Percentiles rank a stretch among this genome's conserved stretches.
These are phyloP conservation scores for Noctuana brunneofusca DNA, from an alignment of 2,888 invertebrate genomes.

Conservation along the genomic window DNA sequence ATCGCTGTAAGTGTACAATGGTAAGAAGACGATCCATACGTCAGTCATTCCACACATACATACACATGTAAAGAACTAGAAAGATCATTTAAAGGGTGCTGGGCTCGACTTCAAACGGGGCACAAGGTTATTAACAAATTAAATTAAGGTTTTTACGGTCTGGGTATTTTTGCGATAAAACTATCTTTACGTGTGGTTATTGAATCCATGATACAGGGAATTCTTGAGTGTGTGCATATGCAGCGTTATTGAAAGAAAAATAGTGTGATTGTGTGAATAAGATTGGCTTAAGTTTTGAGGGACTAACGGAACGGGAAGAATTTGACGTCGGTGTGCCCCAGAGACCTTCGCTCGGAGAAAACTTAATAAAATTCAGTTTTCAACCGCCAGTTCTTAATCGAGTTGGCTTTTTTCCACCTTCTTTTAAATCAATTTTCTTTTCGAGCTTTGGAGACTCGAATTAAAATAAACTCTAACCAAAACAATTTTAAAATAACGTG, in stretches of 20 bases:
- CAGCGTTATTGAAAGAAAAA: not conserved
- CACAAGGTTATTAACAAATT: no score
- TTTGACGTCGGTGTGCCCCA: conserved; percentile 11
- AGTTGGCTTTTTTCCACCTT: conserved; percentile 5
- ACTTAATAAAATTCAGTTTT: conserved; percentile 26
- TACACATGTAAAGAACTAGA: no score
- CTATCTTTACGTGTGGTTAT: no score
- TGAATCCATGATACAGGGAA: no score
- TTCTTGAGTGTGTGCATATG: no score
- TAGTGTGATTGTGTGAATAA: not conserved
- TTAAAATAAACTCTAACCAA: not conserved
- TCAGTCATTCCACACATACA: no score
- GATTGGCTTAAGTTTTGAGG: not conserved
- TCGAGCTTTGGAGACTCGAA: not conserved
- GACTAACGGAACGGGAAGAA: not conserved
- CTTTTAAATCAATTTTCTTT: conserved; percentile 2
- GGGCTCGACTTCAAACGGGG: no score
- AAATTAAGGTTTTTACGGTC: no score
- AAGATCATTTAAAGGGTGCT: no score
- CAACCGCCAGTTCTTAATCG: conserved; percentile 17
- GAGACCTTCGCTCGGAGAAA: conserved; percentile 18
- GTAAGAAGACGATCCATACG: no score
- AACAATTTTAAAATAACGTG: not conserved
- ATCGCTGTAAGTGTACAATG: no score
- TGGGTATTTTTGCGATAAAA: no score